Percentiles rank a stretch among this genome's conserved stretches.
Evolutionary conservation across 1,140 invertebrate genomes (phyloP).

Genomic region (Penaeus indicus): DNA sequence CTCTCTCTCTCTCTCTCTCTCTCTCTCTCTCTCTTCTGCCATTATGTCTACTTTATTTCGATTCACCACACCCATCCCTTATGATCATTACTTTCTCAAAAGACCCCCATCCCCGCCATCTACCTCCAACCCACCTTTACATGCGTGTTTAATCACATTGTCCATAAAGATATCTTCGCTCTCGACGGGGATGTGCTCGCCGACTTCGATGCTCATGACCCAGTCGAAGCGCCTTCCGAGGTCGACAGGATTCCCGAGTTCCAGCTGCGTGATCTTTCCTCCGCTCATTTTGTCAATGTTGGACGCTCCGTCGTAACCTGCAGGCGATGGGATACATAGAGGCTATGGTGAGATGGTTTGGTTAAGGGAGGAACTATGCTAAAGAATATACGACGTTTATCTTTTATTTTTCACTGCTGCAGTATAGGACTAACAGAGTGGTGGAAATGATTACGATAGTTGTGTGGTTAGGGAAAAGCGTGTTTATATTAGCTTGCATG

Average conservation of each 20-base stretch:
- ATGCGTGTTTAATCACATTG: conserved; percentile 20
- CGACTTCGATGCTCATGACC: conserved; percentile 59
- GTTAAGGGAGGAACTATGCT: no score
- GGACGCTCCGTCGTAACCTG: conserved; percentile 55
- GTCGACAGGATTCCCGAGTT: conserved; percentile 33
- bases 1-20: no score
- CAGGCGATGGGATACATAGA: no score
- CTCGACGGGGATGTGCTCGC: conserved; percentile 52
- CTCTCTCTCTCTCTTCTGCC: no score
- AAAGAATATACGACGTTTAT: no score
- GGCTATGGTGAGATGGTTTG: no score
- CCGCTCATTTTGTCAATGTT: conserved; percentile 46
- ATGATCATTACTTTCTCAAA: background rate
- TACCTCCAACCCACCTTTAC: conserved; percentile 12
- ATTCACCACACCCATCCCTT: background rate
- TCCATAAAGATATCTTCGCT: conserved; percentile 48
- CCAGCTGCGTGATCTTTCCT: conserved; percentile 35
- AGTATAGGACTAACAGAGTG: no score
- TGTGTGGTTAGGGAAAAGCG: no score
- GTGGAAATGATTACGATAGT: no score
- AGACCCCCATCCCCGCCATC: background rate
- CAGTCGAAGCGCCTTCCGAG: conserved; percentile 50
- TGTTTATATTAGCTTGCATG: no score
- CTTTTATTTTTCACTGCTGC: no score
- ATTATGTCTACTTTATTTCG: no score